Conservation (phyloP, 2,797 vertebrate genomes). For the Lacerta agilis region DNA sequence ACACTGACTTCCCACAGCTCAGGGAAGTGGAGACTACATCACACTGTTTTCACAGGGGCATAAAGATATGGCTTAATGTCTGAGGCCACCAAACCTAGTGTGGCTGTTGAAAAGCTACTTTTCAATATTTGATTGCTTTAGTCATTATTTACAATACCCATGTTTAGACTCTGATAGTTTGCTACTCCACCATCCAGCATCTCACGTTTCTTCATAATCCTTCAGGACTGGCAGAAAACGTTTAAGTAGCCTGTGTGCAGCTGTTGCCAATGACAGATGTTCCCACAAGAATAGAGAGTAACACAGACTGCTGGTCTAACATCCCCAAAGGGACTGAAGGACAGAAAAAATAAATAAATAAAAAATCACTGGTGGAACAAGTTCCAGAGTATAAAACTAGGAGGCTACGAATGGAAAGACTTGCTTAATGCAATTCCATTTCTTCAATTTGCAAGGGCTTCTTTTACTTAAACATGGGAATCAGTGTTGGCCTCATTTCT, state of each 20-base stretch:
- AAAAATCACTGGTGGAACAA: neutral
- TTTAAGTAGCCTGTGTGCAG: conserved; percentile 31
- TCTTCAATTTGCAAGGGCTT: neutral
- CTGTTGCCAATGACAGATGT: accelerated
- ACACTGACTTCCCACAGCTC: neutral
- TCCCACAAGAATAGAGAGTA: neutral
- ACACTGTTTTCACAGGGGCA: neutral
- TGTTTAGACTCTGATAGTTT: conserved; percentile 6
- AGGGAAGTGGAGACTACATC: neutral
- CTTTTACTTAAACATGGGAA: neutral
- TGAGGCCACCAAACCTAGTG: neutral
- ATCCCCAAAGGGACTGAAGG: neutral
- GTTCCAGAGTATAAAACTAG: neutral
- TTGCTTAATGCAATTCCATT: neutral
- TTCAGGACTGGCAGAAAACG: conserved; percentile 10
- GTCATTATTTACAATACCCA: conserved; percentile 48
- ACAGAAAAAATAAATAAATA: neutral
- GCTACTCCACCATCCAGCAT: neutral
- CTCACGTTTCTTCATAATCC: conserved; percentile 9
- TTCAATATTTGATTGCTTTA: conserved; percentile 28
- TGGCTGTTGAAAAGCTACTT: conserved; percentile 4
- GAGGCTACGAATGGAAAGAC: conserved; percentile 1
- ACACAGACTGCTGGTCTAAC: neutral
- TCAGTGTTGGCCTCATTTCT: neutral
- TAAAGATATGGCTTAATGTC: conserved; percentile 9